Evolutionary conservation across 2,888 invertebrate species (phyloP), one percentile per base, ranked within the genome.

Genomic region (Melanostoma mellinum): DNA sequence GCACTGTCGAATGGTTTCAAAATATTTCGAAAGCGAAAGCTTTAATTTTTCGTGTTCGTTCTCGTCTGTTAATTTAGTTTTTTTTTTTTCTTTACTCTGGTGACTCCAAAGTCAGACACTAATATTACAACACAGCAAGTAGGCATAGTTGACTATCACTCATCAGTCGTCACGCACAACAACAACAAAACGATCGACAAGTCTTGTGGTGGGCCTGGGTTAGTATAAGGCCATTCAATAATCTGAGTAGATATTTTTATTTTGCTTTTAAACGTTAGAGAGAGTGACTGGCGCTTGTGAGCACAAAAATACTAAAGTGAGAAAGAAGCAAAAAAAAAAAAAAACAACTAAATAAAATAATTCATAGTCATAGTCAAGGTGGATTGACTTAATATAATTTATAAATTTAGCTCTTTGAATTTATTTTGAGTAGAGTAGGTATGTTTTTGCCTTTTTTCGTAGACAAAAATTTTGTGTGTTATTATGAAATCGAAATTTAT

Each of bases 361-460:
- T 79, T 84, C 84, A 84, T 79, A 82, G 81, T 82, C 81, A 82
- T 82, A 79, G 74, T 79, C 84, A 84, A 84, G 84, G 84, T 84
- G 55, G 74, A 75, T 79, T 61, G 69, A 55, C 52, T 79, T 67
- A 55, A 75, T 75, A 75, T 60, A 84, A 71, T 78, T 84, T 69
- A 48, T 77, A 77, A 77, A 77, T 79, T 84, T 75, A 55, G 65
- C 78, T 67, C 35, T 60, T 73, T 73, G 46, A 65, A 58, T 73
- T 63, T 68, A 69, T 78, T 77, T 73, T 74, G 78, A 78, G 73
- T 71, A 35, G 78, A 78, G 73, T 71, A 35, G 33, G 30, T 68
- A 48, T 38, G 52, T 40, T 56, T 65, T 38, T 50, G 20, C 3
- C 46, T 46, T 20, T 8, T 44, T 65, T 30, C 3, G 20, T 36